A percentile compares a stretch with the other conserved stretches of the same genome.
phyloP scores from a whole-genome alignment of 1,140 invertebrate species.

The Helicorthomorpha holstii region DNA sequence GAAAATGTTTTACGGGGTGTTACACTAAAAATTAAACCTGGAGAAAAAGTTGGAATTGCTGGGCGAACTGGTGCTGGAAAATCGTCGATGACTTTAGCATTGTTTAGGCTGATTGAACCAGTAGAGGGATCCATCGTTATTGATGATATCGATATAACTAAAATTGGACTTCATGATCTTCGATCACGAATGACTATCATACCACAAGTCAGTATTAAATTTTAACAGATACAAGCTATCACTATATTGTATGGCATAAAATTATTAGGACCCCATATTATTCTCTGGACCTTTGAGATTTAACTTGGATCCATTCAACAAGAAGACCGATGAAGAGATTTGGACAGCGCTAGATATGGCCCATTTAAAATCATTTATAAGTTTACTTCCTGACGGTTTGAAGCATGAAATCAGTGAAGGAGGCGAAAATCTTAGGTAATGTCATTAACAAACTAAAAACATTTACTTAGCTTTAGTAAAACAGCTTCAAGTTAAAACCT shows the following conservation, averaged over 20 bases:
- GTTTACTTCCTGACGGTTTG: conserved; percentile 48
- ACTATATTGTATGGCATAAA: not conserved
- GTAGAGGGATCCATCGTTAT: conserved; percentile 61
- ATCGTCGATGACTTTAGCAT: conserved; percentile 58
- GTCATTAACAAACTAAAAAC: no score
- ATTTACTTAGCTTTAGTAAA: no score
- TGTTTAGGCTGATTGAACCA: conserved; percentile 76
- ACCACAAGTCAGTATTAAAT: conserved; percentile 40
- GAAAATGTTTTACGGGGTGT: conserved; percentile 61
- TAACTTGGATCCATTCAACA: conserved; percentile 69
- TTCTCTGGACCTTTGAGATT: conserved; percentile 63
- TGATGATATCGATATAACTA: conserved; percentile 70
- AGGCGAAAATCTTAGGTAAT: conserved; percentile 61
- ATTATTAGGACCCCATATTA: conserved; percentile 52
- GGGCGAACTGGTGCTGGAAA: conserved; percentile 71
- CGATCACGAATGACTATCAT: conserved; percentile 78
- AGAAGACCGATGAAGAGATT: conserved; percentile 53
- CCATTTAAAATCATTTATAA: conserved; percentile 56
- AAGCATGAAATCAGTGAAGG: conserved; percentile 66
- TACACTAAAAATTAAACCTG: conserved; percentile 45
- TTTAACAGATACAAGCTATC: not conserved
- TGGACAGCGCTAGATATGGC: conserved; percentile 64
- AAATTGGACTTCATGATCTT: conserved; percentile 73
- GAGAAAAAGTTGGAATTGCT: conserved; percentile 57
- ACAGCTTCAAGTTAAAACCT: no score